phyloP scores from a whole-genome alignment of 1,140 invertebrate species.

The Drosophila bipectinata region DNA sequence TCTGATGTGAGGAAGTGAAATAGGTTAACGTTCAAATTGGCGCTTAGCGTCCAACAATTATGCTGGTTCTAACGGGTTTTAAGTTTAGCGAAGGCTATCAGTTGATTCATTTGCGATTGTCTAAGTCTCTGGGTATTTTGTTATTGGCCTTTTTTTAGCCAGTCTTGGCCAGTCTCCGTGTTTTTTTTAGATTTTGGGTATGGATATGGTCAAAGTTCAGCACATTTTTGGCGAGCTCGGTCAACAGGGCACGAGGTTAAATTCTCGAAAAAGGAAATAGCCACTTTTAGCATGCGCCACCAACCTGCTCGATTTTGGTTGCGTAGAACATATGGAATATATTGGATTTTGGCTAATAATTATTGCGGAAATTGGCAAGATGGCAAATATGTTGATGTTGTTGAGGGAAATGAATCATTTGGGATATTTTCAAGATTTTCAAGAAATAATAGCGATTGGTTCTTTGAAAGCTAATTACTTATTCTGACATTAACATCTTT shows the following conservation, averaged over 20 bases:
- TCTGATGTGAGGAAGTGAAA: slow-evolving; percentile 70
- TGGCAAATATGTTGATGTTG: slow-evolving; percentile 7
- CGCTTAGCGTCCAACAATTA: slow-evolving; percentile 51
- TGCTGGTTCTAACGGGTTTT: slow-evolving; percentile 72
- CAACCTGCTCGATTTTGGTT: slow-evolving; percentile 26
- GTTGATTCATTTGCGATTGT: slow-evolving; percentile 57
- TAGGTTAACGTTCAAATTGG: slow-evolving; percentile 71
- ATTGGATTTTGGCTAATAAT: slow-evolving; percentile 28
- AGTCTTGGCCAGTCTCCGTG: slow-evolving; percentile 17
- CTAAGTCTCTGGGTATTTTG: slow-evolving; percentile 14
- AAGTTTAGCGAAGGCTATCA: slow-evolving; percentile 43
- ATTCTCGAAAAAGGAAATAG: slow-evolving; percentile 62
- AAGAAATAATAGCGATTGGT: not conserved
- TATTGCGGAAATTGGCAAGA: slow-evolving; percentile 37
- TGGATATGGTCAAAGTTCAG: slow-evolving; percentile 48
- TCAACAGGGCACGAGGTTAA: slow-evolving; percentile 77
- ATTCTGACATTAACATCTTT: not conserved
- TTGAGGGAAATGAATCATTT: slow-evolving; percentile 27
- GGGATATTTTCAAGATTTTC: not conserved
- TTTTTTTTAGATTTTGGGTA: slow-evolving; percentile 6
- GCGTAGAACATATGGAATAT: slow-evolving; percentile 35
- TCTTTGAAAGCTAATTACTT: not conserved
- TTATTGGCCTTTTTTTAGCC: not conserved
- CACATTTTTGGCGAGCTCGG: slow-evolving; percentile 51
- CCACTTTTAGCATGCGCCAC: slow-evolving; percentile 14